phyloP scores from a whole-genome alignment of 2,888 invertebrate species.

The Leptopilina syphax region DNA sequence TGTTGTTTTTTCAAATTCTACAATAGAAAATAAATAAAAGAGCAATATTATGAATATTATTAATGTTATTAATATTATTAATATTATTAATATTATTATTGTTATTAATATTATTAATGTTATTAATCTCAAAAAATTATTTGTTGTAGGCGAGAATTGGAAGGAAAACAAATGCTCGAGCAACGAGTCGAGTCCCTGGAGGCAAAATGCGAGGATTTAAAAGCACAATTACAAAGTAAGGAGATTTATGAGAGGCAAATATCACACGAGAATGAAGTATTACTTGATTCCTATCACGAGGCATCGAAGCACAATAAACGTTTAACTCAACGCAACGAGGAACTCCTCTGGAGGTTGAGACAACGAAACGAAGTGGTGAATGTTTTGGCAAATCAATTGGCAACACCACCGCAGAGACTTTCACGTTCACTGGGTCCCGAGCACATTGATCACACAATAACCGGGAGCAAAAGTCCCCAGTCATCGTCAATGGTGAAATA shows the following conservation, averaged over 20 bases:
- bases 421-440: conserved; percentile 71
- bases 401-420: conserved; percentile 63
- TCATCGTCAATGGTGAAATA: conserved; percentile 90
- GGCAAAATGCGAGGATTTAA: conserved; percentile 91
- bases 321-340: conserved; percentile 90
- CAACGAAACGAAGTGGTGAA: conserved; percentile 87
- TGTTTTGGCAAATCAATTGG: conserved; percentile 70
- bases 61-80: too few species aligned
- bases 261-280: conserved; percentile 83
- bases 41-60: too few species aligned
- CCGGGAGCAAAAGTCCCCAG: conserved; percentile 70
- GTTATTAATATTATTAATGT: too few species aligned
- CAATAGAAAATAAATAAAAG: too few species aligned
- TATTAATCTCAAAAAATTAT: not conserved
- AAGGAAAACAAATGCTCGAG: conserved; percentile 84
- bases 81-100: too few species aligned
- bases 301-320: conserved; percentile 88
- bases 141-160: conserved; percentile 81
- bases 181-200: conserved; percentile 87
- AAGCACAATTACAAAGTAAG: conserved; percentile 85
- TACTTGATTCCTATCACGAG: conserved; percentile 86
- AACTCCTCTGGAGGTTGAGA: conserved; percentile 90
- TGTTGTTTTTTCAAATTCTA: too few species aligned
- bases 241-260: conserved; percentile 85
- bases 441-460: conserved; percentile 61